Base-by-base conservation (phyloP, 1,140 invertebrate species). In the Drosophila punjabiensis region DNA sequence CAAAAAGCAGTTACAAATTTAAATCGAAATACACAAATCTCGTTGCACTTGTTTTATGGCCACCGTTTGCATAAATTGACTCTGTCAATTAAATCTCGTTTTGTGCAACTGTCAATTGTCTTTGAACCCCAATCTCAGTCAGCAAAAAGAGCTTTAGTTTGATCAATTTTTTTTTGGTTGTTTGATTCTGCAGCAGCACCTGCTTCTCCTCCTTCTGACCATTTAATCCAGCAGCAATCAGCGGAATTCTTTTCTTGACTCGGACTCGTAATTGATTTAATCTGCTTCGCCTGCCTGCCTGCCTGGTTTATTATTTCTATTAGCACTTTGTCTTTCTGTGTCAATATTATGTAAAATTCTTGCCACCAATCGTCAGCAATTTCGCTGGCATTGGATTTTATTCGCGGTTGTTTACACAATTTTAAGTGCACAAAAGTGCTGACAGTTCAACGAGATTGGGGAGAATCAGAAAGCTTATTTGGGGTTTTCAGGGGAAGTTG, bases 31-130 rank as follows among this genome's bases (percentile, higher is more conserved):
- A 59, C 68, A 65, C 52, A 74, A 79, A 79, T 74, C 58, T 68
- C 48, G 52, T 24, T 75, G 79, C 77, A 75, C 60, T 79, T 76
- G 77, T 83, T 82, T 79, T 76, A 76, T 61, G 83, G 70, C 81
- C 76, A 60, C 63, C 70, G 86, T 85, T 89, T 89, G 86, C 86
- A 89, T 90, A 89, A 89, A 89, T 86, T 90, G 82, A 67, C 70
- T 71, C 76, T 89, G 82, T 89, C 86, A 89, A 89, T 89, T 89
- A 90, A 85, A 90, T 82, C 82, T 79, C 75, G 75, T 85, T 82
- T 82, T 80, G 76, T 74, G 58, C 65, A 78, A 78, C 78, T 89
- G 85, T 83, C 81, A 89, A 89, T 80, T 80, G 78, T 89, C 81
- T 80, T 53, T 53, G 45, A 61, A 63, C 61, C 43, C 43, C 43